Percentiles rank a stretch among this genome's conserved stretches.
Evolutionary conservation across 1,140 invertebrate genomes (phyloP).

Genomic region (Macrobrachium rosenbergii): DNA sequence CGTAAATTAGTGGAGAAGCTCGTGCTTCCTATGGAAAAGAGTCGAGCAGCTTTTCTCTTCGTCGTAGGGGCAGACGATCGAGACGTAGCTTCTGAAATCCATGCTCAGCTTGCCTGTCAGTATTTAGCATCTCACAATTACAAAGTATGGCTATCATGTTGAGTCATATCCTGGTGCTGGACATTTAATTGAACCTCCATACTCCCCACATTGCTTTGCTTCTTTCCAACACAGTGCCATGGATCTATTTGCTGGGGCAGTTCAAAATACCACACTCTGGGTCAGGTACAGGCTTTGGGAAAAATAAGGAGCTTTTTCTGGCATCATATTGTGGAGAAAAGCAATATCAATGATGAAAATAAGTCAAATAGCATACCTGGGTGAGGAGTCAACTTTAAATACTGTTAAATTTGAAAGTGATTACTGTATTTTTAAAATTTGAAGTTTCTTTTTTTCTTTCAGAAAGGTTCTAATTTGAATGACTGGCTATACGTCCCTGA

Average conservation of each 20-base stretch:
- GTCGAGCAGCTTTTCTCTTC: constrained; percentile 3
- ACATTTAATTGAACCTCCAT: background rate
- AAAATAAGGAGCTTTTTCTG: background rate
- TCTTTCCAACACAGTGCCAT: background rate
- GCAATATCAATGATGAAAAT: background rate
- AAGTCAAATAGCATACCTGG: background rate
- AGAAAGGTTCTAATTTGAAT: too few relatives aligned
- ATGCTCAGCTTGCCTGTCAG: constrained; percentile 1
- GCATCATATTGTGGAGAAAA: background rate
- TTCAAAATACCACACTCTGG: background rate
- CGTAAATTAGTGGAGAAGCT: background rate
- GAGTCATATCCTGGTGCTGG: constrained; percentile 20
- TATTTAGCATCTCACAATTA: background rate
- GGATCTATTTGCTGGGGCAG: background rate
- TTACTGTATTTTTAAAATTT: too few relatives aligned
- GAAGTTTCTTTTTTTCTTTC: too few relatives aligned
- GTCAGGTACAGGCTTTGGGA: background rate
- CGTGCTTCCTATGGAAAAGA: background rate
- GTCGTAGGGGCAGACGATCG: constrained; percentile 2
- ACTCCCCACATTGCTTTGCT: background rate
- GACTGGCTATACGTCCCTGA: too few relatives aligned
- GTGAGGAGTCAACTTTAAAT: background rate
- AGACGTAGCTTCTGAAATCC: background rate
- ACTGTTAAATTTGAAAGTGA: too few relatives aligned
- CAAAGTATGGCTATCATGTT: background rate